Evolutionary conservation across 2,113 vertebrate species (phyloP).

Genomic region (Heteronetta atricapilla): DNA sequence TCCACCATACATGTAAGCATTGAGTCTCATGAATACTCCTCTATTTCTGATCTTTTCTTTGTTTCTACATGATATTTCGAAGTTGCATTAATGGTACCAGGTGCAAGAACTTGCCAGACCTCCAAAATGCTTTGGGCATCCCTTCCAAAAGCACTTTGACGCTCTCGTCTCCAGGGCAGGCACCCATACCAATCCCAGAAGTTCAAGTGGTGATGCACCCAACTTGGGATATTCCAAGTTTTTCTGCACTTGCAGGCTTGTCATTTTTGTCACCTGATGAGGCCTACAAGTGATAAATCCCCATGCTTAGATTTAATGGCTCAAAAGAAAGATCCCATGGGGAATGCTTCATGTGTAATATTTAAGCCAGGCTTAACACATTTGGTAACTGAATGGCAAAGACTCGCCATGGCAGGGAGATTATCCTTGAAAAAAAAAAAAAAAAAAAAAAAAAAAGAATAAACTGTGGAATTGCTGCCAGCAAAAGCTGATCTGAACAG

Average conservation of each 20-base stretch:
- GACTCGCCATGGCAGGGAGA: background rate
- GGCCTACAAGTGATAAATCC: background rate
- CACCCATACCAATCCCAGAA: background rate
- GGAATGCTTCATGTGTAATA: background rate
- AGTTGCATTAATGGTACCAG: background rate
- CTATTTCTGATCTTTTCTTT: background rate
- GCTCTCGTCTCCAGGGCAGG: background rate
- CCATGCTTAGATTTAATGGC: background rate
- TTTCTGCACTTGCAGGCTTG: background rate
- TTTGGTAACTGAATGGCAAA: background rate
- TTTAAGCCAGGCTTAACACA: background rate
- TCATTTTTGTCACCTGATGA: background rate
- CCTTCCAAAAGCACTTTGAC: background rate
- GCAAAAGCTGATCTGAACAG: conserved; percentile 2
- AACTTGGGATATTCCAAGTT: background rate
- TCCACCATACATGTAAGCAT: accelerated
- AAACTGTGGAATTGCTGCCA: conserved; percentile 8
- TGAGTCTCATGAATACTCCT: background rate
- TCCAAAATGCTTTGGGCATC: background rate
- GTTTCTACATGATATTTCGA: background rate
- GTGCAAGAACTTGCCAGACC: background rate
- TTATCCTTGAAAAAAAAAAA: background rate
- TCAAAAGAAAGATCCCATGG: background rate
- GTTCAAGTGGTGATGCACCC: background rate
- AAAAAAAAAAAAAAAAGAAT: background rate